phyloP scores from a whole-genome alignment of 2,797 vertebrate genomes.

The Coregonus suidteri region DNA sequence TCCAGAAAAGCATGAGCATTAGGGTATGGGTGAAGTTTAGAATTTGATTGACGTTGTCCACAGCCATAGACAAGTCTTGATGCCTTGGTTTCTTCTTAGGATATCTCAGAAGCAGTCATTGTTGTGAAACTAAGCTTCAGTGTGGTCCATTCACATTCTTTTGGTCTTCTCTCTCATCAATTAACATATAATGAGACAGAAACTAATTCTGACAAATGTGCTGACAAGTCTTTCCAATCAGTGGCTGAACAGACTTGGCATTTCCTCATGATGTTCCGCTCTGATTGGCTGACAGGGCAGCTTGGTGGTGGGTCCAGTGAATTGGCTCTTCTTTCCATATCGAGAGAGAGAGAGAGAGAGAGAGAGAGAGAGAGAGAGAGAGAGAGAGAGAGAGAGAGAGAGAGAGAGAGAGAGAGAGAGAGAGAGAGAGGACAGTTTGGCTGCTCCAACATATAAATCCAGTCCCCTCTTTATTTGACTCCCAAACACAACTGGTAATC shows the following conservation, averaged over 20 bases:
- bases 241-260: constrained; percentile 30
- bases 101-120: constrained; percentile 13
- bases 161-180: constrained; percentile 19
- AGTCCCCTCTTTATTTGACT: constrained; percentile 1
- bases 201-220: constrained; percentile 27
- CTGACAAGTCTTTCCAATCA: constrained; percentile 17
- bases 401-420: too few relatives aligned
- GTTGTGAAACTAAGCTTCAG: constrained; percentile 20
- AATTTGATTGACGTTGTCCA: not conserved
- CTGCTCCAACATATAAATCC: constrained; percentile 29
- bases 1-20: constrained; percentile 16
- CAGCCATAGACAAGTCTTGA: not conserved
- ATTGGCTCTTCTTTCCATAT: constrained; percentile 3
- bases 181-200: constrained; percentile 42
- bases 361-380: too few relatives aligned
- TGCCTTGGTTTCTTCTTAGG: not conserved
- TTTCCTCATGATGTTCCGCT: constrained; percentile 25
- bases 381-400: too few relatives aligned
- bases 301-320: constrained; percentile 10
- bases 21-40: not conserved
- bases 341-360: not conserved
- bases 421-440: constrained; percentile 30
- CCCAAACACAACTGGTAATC: not conserved
- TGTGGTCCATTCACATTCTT: constrained; percentile 22
- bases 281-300: constrained; percentile 14